Evolutionary conservation across 2,797 vertebrate genomes (phyloP), one percentile per base, ranked within the genome.

Genomic region (Allochrocebus solatus): DNA sequence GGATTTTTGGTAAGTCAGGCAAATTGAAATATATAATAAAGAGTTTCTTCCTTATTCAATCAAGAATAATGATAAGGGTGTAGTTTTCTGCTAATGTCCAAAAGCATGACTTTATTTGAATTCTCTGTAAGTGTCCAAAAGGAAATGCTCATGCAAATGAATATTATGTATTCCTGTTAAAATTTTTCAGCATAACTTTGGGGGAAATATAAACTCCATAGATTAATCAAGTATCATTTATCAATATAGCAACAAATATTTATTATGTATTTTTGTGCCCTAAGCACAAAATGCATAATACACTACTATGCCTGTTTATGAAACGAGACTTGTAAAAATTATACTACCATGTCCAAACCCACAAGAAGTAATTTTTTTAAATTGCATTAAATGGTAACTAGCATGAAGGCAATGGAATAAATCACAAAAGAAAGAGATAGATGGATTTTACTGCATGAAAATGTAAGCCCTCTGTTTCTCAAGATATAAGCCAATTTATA

Each of bases 111-210:
- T 94, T 89, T 86, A 55, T 81, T 89, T 75, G 88, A 91, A 82
- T 93, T 91, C n/a, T 91, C 33, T 88, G 1, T 82, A 75, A 90
- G 14, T 41, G 14, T 79, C 78, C 72, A 91, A 97, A 87, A 92
- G 78, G 78, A 94, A 96, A 96, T 93, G 70, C 75, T 89, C n/a
- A 88, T 75, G 67, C 28, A 86, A 93, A 95, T 67, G 39, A 91
- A 81, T 75, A 64, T 36, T 80, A n/a, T 85, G 22, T 89, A 46
- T 50, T 92, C 81, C 92, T 96, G 57, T 85, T 74, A 93, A 95
- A 96, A 86, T n/a, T 81, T 16, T 48, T 5, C 55, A 87, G 28
- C 50, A 7, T 55, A 76, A 78, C 39, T 61, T 91, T 85, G 41
- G 55, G 26, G 39, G 46, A 92, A 92, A 86, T 57, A 9, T 89